A percentile compares a stretch with the other conserved stretches of the same genome.
These are phyloP conservation scores for Mizuhopecten yessoensis DNA, from an alignment of 1,140 invertebrate genomes.

Conservation along the genomic window DNA sequence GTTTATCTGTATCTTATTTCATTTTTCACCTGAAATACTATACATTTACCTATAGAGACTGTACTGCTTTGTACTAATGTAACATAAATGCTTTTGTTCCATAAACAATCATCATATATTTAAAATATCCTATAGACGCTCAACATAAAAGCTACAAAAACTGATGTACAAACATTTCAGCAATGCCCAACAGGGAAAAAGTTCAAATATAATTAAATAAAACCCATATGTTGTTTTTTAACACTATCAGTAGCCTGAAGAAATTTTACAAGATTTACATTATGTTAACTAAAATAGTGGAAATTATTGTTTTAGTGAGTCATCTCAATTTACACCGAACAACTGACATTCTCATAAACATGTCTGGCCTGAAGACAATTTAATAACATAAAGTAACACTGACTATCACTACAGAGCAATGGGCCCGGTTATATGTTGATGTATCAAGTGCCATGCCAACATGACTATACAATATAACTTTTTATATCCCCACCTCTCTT, in stretches of 20 bases:
- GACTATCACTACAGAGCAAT: background rate
- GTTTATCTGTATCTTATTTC: slow-evolving; percentile 14
- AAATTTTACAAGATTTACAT: background rate
- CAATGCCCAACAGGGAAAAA: background rate
- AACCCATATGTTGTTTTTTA: background rate
- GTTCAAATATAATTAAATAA: background rate
- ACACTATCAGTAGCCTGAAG: background rate
- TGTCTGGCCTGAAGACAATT: slow-evolving; percentile 15
- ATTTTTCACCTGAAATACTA: background rate
- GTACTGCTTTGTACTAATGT: background rate
- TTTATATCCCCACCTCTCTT: too few species aligned
- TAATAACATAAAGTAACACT: background rate
- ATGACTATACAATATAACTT: too few species aligned
- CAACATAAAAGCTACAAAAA: background rate
- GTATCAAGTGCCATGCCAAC: too few species aligned
- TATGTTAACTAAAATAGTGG: slow-evolving; percentile 34
- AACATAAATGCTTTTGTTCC: background rate
- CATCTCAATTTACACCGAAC: slow-evolving; percentile 20
- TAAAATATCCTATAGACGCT: background rate
- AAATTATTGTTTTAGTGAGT: slow-evolving; percentile 21
- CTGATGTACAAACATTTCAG: background rate
- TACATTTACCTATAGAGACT: too few species aligned
- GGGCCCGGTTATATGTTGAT: background rate
- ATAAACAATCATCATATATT: background rate
- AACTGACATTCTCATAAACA: background rate